Base-by-base conservation (phyloP, 2,797 vertebrate genomes). In the Lithobates pipiens region DNA sequence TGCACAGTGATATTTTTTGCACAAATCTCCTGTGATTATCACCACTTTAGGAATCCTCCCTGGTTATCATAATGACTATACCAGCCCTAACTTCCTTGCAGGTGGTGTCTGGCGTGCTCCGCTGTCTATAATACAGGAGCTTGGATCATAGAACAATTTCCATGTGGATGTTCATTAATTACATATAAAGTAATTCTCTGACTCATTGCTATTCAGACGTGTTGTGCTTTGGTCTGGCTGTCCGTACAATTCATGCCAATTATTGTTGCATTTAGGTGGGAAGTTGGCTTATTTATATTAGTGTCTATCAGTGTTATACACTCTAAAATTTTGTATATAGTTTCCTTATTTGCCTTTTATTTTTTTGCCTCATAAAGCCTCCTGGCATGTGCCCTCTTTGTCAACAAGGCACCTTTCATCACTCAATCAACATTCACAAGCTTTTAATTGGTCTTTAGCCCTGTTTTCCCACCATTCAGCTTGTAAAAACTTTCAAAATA, bases 361-460 rank as follows among this genome's bases (percentile, higher is more conserved):
- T 50, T 86, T 82, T 63, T 73, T 21, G 36, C 39, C 70, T 71
- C 29, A 82, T 69, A 83, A 39, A 80, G 42, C 57, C 69, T 79
- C 63, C 81, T 86, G 76, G 71, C 76, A 83, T 87, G 86, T 80
- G 76, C 42, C 86, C 85, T 54, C 50, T 75, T 80, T 79, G 70
- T 83, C 76, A 83, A 84, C 81, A 83, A 87, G 81, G 46, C 76
- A 80, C 76, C 86, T 80, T 87, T 87, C 86, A 87, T 76, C 76
- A 80, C 71, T 87, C 86, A 87, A 76, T 87, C 81, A 79, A 80
- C 86, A 87, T 71, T 76, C 46, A 87, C 73, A 87, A 87, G 81
- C 86, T 83, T 80, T 87, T 87, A 80, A 87, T 87, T 87, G 86
- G 81, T 87, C 81, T 83, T 87, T 87, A 83, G 76, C 67, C 81